Conservation (phyloP, 2,797 vertebrate species). For the Benthosema pterotum region DNA sequence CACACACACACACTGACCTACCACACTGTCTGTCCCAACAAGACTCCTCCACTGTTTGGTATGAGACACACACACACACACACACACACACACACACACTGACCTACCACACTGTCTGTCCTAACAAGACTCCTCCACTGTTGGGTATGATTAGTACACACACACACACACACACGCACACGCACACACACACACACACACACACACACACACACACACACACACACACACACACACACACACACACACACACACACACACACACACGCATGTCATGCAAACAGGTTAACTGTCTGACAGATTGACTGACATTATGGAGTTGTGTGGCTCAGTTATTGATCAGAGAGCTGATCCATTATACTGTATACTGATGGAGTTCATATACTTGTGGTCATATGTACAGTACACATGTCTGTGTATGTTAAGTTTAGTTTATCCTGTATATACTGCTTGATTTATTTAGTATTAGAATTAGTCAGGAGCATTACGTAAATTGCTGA, state of each 20-base stretch:
- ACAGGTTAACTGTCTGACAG: conserved; percentile 23
- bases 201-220: conserved; percentile 9
- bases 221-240: conserved; percentile 2
- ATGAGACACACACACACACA: neutral
- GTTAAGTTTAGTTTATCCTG: too few relatives aligned
- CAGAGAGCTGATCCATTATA: conserved; percentile 11
- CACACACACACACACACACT: conserved; percentile 41
- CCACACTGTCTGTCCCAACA: conserved; percentile 87
- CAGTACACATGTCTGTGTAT: conserved; percentile 9
- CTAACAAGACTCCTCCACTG: conserved; percentile 83
- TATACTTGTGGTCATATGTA: neutral
- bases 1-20: conserved; percentile 73
- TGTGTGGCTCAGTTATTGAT: conserved; percentile 1
- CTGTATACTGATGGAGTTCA: conserved; percentile 4
- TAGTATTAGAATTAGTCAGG: too few relatives aligned
- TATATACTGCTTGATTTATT: too few relatives aligned
- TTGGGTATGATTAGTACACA: too few relatives aligned
- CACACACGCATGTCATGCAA: conserved; percentile 2
- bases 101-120: conserved; percentile 86
- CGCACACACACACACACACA: neutral
- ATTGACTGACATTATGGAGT: neutral
- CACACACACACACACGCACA: neutral
- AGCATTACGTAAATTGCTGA: too few relatives aligned
- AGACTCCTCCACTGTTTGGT: conserved; percentile 87
- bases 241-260: neutral